Conservation (phyloP, 2,888 invertebrate species). For the Elmis aenea region DNA sequence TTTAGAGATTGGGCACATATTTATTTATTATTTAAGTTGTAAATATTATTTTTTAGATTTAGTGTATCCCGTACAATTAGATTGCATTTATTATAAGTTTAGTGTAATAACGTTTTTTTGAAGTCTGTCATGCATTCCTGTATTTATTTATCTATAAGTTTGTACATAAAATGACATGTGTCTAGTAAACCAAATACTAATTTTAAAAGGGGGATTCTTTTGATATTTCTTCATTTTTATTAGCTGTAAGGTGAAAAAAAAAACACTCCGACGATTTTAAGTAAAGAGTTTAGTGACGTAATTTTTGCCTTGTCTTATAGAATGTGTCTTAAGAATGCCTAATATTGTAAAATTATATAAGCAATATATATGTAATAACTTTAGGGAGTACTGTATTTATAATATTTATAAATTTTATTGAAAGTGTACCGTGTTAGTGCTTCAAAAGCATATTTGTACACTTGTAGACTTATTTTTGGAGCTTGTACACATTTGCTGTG, state of each 20-base stretch:
- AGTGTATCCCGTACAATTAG: too few relatives aligned
- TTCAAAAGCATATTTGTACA: constrained; percentile 20
- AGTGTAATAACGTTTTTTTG: too few relatives aligned
- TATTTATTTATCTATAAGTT: neutral
- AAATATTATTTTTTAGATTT: constrained; percentile 4
- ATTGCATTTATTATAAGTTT: too few relatives aligned
- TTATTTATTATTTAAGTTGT: too few relatives aligned
- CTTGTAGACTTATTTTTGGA: constrained; percentile 17
- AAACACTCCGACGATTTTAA: neutral
- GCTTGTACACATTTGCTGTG: constrained; percentile 30
- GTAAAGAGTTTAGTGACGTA: too few relatives aligned
- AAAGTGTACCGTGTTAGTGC: constrained; percentile 14
- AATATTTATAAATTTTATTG: constrained; percentile 10
- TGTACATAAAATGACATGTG: neutral
- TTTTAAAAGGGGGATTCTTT: neutral
- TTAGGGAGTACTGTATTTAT: constrained; percentile 14
- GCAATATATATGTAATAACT: constrained; percentile 29
- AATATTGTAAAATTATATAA: constrained; percentile 31
- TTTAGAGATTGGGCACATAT: too few relatives aligned
- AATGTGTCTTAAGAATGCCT: constrained; percentile 28
- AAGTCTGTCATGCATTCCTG: constrained; percentile 15
- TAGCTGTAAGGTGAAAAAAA: too few relatives aligned
- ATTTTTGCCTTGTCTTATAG: constrained; percentile 16
- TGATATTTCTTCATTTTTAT: constrained; percentile 3
- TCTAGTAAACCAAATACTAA: neutral